phyloP scores from a whole-genome alignment of 2,113 vertebrate genomes.

The Chelonoidis abingdonii region DNA sequence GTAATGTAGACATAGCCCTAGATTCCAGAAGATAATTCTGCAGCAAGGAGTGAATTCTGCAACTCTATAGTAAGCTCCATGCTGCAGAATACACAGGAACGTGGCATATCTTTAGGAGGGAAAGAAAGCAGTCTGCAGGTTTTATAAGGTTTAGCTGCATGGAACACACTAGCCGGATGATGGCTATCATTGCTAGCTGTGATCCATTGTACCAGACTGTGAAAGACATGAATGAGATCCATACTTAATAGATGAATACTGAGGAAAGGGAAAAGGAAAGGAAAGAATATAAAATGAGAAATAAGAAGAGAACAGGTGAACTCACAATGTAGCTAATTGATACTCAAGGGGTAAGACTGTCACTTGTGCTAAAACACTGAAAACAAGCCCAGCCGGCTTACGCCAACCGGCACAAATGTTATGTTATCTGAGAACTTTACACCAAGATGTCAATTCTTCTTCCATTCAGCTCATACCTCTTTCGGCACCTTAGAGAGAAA shows the following conservation, averaged over 20 bases:
- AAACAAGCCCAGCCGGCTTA: slow-evolving; percentile 33
- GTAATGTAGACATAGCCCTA: background rate
- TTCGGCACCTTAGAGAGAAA: slow-evolving; percentile 87
- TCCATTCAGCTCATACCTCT: slow-evolving; percentile 83
- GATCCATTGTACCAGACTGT: rapidly evolving
- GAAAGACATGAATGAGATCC: background rate
- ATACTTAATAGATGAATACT: background rate
- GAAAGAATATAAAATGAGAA: rapidly evolving
- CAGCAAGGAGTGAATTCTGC: background rate
- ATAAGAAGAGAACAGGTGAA: background rate
- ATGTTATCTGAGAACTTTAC: slow-evolving; percentile 38
- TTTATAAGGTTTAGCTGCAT: background rate
- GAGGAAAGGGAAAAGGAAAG: background rate
- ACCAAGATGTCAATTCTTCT: slow-evolving; percentile 12
- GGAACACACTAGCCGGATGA: background rate
- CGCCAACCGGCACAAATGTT: slow-evolving; percentile 38
- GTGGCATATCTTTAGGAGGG: background rate
- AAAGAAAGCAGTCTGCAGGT: background rate
- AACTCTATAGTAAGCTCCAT: background rate
- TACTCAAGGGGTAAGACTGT: background rate
- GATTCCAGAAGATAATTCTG: background rate
- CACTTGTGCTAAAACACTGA: slow-evolving; percentile 1
- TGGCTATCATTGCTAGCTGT: background rate
- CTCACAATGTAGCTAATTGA: background rate
- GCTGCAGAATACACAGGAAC: background rate